A percentile compares a stretch with the other conserved stretches of the same genome.
These are phyloP conservation scores for Branchipolynoe longqiensis DNA, from an alignment of 2,888 invertebrate species.

Conservation along the genomic window DNA sequence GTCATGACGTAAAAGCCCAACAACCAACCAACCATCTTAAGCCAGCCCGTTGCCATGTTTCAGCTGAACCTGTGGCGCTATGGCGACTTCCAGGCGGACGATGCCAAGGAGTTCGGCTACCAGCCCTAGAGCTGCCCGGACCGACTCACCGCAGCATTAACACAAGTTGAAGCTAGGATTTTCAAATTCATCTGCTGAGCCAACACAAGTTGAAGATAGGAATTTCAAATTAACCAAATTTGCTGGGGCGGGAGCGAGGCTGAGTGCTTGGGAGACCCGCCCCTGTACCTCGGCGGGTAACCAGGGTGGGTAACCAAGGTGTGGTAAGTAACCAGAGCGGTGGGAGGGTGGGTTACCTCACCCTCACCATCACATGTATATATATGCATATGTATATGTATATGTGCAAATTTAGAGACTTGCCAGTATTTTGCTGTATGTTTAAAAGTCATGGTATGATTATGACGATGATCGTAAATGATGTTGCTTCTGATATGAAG, in stretches of 20 bases:
- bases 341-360: too few relatives aligned
- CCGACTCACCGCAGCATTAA: constrained; percentile 55
- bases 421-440: too few relatives aligned
- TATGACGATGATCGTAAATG: too few relatives aligned
- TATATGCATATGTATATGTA: too few relatives aligned
- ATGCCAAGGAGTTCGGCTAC: constrained; percentile 88
- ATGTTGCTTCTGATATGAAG: too few relatives aligned
- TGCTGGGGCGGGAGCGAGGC: background rate
- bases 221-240: constrained; percentile 51
- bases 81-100: constrained; percentile 98
- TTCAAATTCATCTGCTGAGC: constrained; percentile 63
- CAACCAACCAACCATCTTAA: too few relatives aligned
- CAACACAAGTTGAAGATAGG: constrained; percentile 70
- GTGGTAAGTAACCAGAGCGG: too few relatives aligned
- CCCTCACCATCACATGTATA: too few relatives aligned
- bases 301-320: constrained; percentile 14
- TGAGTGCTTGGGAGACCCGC: background rate
- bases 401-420: too few relatives aligned
- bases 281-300: background rate
- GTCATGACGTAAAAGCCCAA: too few relatives aligned
- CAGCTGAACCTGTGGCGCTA: constrained; percentile 97
- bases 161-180: constrained; percentile 65
- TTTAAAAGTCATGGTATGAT: too few relatives aligned
- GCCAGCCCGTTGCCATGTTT: too few relatives aligned
- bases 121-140: constrained; percentile 62